Conservation (phyloP, 2,888 invertebrate genomes). For the Sarcophaga caerulescens region DNA sequence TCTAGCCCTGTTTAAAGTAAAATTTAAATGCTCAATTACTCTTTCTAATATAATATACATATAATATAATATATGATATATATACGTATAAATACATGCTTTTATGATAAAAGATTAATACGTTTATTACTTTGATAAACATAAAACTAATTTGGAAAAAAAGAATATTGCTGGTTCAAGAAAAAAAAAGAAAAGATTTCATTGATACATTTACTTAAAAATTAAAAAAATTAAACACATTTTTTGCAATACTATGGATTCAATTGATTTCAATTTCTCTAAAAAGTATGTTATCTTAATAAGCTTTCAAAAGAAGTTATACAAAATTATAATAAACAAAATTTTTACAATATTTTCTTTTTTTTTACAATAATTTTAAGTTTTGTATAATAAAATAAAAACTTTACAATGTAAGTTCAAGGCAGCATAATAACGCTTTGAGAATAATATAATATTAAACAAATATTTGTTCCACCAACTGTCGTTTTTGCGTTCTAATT, state of each 20-base stretch:
- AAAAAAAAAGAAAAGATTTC: slow-evolving; percentile 12
- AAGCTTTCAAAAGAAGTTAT: too few relatives aligned
- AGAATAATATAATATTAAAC: too few relatives aligned
- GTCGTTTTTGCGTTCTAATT: too few relatives aligned
- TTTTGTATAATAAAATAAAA: slow-evolving; percentile 15
- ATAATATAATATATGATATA: slow-evolving; percentile 28
- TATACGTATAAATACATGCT: slow-evolving; percentile 36
- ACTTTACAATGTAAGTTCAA: slow-evolving; percentile 5
- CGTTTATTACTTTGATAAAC: slow-evolving; percentile 38
- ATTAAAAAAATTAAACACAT: slow-evolving; percentile 14
- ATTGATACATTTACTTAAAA: neutral
- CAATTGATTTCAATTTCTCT: too few relatives aligned
- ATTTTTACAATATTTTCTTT: too few relatives aligned
- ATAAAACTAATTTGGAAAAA: slow-evolving; percentile 13
- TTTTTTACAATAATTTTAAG: slow-evolving; percentile 13
- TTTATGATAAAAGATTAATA: slow-evolving; percentile 38
- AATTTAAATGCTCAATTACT: slow-evolving; percentile 20
- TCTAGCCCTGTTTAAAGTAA: slow-evolving; percentile 66
- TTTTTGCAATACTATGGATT: neutral
- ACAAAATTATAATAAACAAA: too few relatives aligned
- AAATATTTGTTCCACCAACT: too few relatives aligned
- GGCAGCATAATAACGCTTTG: too few relatives aligned
- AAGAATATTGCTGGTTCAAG: slow-evolving; percentile 59
- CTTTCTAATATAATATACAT: slow-evolving; percentile 30
- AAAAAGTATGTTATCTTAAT: too few relatives aligned